A percentile compares a stretch with the other conserved stretches of the same genome.
These are phyloP conservation scores for Phymanthus crucifer DNA, from an alignment of 92 coral and sea anemone species.

Conservation along the genomic window DNA sequence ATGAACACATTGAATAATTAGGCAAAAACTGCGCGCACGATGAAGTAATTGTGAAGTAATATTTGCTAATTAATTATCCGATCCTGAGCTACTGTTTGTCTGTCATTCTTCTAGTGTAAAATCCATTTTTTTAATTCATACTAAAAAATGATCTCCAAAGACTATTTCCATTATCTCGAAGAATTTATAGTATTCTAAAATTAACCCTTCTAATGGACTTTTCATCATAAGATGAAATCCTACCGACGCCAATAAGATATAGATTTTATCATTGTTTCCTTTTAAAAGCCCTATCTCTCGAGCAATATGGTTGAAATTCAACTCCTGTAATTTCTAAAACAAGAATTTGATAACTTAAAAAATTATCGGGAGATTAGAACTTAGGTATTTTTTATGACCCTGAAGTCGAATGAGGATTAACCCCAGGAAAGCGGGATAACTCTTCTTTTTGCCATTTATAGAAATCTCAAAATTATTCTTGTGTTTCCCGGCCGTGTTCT, in stretches of 20 bases:
- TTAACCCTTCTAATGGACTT: neutral
- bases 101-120: neutral
- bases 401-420: neutral
- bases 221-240: neutral
- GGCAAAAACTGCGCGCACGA: neutral
- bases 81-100: neutral
- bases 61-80: neutral
- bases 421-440: neutral
- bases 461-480: neutral
- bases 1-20: constrained; percentile 1
- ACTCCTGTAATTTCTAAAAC: neutral
- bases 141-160: neutral
- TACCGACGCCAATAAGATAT: neutral
- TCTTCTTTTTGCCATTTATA: neutral
- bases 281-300: neutral
- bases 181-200: neutral
- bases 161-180: neutral
- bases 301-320: neutral
- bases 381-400: neutral
- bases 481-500: neutral
- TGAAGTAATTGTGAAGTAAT: neutral
- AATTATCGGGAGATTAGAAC: neutral
- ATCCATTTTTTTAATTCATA: neutral
- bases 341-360: neutral
- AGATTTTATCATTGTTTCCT: neutral